Conservation (phyloP, 2,113 vertebrate genomes). For the Sakesphorus luctuosus region DNA sequence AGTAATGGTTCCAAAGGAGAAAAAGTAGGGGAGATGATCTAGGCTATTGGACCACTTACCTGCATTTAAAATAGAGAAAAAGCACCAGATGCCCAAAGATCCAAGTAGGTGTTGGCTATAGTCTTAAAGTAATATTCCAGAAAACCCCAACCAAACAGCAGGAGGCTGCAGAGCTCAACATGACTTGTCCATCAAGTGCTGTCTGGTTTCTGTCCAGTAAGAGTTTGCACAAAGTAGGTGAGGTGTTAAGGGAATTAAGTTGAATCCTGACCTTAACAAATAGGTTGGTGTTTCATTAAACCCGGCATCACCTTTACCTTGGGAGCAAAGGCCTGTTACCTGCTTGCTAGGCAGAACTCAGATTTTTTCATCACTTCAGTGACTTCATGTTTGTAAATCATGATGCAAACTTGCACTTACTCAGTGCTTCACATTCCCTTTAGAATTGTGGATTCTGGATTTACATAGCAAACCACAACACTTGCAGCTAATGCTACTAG, state of each 20-base stretch:
- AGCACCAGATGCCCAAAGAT: neutral
- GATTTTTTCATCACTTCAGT: accelerated
- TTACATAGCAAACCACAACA: neutral
- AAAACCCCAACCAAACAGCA: neutral
- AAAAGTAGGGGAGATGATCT: neutral
- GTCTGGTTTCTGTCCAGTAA: neutral
- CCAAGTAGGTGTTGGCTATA: neutral
- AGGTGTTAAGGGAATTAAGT: neutral
- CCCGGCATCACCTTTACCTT: neutral
- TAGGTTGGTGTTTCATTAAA: neutral
- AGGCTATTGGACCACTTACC: neutral
- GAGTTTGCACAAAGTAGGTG: neutral
- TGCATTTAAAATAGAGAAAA: conserved; percentile 5
- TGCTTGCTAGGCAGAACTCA: neutral
- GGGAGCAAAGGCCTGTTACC: neutral
- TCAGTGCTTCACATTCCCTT: neutral
- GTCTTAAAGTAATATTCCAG: neutral
- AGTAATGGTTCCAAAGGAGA: conserved; percentile 11
- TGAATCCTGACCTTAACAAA: neutral
- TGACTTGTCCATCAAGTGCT: neutral
- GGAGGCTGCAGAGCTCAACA: neutral
- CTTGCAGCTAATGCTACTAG: neutral
- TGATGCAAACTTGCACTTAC: neutral
- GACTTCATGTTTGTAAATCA: neutral
- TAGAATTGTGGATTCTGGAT: neutral